Evolutionary conservation across 2,797 vertebrate species (phyloP).

Genomic region (Cirrhinus mrigala): DNA sequence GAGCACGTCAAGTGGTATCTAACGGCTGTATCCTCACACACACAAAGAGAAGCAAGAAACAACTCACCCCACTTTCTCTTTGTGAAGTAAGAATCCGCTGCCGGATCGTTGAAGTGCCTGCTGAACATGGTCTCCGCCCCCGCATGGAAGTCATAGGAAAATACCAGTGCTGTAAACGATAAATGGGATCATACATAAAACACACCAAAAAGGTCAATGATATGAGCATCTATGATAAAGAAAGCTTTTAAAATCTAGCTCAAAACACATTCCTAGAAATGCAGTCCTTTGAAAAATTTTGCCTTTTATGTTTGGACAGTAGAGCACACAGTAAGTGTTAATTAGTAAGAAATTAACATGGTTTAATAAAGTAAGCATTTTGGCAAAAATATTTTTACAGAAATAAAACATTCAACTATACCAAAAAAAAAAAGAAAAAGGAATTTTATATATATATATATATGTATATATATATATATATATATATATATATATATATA

Average conservation of each 20-base stretch:
- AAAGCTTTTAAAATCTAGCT: not conserved
- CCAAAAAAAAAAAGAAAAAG: too few species aligned
- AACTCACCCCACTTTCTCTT: constrained; percentile 99
- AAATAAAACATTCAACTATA: too few species aligned
- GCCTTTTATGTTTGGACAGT: too few species aligned
- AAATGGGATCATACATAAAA: not conserved
- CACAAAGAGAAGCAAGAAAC: constrained; percentile 23
- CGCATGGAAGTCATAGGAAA: constrained; percentile 98
- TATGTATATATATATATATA: too few species aligned
- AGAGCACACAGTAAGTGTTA: too few species aligned
- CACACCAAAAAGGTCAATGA: not conserved
- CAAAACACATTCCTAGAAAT: not conserved
- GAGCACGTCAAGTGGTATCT: constrained; percentile 31
- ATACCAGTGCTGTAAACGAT: constrained; percentile 88
- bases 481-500: too few species aligned
- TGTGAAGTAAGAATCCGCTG: constrained; percentile 95
- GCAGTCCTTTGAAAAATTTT: not conserved
- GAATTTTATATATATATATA: too few species aligned
- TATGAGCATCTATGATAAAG: not conserved
- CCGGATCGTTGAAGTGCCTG: constrained; percentile 97
- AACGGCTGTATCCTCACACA: constrained; percentile 17
- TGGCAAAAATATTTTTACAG: not conserved
- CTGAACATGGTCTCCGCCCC: constrained; percentile 99
- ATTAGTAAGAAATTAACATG: not conserved
- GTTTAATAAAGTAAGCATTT: not conserved